phyloP scores from a whole-genome alignment of 2,888 invertebrate species.

The Capitulum mitella region DNA sequence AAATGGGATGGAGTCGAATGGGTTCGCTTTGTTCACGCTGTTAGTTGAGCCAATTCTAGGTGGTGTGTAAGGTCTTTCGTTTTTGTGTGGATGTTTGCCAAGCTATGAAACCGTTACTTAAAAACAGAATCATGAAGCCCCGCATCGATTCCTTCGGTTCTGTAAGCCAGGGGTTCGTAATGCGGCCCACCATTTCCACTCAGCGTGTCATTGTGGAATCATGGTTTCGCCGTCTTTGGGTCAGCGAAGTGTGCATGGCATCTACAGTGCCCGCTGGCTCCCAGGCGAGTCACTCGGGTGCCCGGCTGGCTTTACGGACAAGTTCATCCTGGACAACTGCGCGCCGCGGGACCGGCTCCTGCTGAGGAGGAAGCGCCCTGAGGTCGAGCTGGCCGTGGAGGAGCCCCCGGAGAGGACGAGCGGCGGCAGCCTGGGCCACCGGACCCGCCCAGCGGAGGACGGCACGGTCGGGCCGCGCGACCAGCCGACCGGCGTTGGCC shows the following conservation, averaged over 20 bases:
- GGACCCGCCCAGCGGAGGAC: not conserved
- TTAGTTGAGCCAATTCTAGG: too few relatives aligned
- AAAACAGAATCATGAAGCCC: too few relatives aligned
- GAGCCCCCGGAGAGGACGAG: not conserved
- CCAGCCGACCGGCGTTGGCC: too few relatives aligned
- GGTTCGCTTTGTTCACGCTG: too few relatives aligned
- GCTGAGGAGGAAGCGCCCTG: not conserved
- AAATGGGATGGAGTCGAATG: too few relatives aligned
- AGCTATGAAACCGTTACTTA: too few relatives aligned
- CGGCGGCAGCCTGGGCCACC: not conserved
- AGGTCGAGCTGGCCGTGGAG: not conserved
- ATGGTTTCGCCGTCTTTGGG: not conserved
- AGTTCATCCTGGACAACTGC: not conserved
- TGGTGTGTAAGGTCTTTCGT: too few relatives aligned
- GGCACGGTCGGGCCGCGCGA: not conserved
- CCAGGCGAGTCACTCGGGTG: not conserved
- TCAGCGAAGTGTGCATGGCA: not conserved
- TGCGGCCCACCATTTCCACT: too few relatives aligned
- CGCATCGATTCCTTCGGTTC: too few relatives aligned
- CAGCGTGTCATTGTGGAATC: not conserved
- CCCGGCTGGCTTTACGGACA: not conserved
- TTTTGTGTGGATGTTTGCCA: too few relatives aligned
- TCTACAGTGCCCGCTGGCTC: too few relatives aligned
- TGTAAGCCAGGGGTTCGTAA: too few relatives aligned
- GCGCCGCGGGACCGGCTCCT: not conserved